A percentile compares a stretch with the other conserved stretches of the same genome.
phyloP scores from a whole-genome alignment of 1,140 invertebrate species.

The Cotesia typhae region DNA sequence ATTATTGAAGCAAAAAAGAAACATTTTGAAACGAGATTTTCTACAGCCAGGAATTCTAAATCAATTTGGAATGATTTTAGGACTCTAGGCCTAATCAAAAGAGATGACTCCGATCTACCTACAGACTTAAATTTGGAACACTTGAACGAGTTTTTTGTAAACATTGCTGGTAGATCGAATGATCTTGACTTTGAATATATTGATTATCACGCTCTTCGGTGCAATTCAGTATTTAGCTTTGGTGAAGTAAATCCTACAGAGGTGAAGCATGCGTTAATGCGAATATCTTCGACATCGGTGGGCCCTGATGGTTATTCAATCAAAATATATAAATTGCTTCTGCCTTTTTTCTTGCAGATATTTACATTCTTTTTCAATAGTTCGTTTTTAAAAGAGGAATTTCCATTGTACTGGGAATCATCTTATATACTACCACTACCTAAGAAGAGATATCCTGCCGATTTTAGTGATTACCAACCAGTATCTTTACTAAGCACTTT shows the following conservation, averaged over 20 bases:
- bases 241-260: not conserved
- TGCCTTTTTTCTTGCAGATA: not conserved
- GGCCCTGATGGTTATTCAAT: constrained; percentile 15
- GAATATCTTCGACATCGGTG: not conserved
- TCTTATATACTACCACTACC: not conserved
- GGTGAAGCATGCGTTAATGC: not conserved
- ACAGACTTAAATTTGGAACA: not conserved
- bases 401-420: constrained; percentile 1
- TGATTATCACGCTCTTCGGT: not conserved
- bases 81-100: not conserved
- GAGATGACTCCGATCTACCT: not conserved
- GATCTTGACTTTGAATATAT: not conserved
- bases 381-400: not conserved
- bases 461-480: constrained; percentile 12
- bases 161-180: not conserved
- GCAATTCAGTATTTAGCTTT: constrained; percentile 4
- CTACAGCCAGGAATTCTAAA: not conserved
- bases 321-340: not conserved
- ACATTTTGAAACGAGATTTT: constrained; percentile 3
- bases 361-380: constrained; percentile 16
- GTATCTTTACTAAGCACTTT: constrained; percentile 25
- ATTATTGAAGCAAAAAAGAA: not conserved
- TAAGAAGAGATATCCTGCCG: not conserved
- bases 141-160: constrained; percentile 17
- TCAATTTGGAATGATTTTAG: constrained; percentile 17